phyloP scores from a whole-genome alignment of 2,113 vertebrate genomes.

The Cichladusa arquata region DNA sequence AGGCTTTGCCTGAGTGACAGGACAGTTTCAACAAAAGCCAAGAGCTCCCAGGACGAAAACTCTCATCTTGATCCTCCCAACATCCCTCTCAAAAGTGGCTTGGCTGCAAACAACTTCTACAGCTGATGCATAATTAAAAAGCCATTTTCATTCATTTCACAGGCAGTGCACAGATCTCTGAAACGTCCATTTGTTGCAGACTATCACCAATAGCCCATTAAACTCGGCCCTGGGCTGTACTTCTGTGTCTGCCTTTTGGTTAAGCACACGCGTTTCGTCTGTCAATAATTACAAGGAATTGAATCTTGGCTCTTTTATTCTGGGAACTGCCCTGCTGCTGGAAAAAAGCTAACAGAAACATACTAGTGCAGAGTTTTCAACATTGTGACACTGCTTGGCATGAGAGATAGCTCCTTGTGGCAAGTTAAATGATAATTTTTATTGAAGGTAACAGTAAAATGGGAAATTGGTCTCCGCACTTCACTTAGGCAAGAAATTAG shows the following conservation, averaged over 20 bases:
- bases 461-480: slow-evolving; percentile 26
- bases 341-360: slow-evolving; percentile 33
- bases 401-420: background rate
- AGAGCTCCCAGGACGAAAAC: background rate
- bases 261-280: background rate
- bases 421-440: slow-evolving; percentile 48
- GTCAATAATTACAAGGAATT: slow-evolving; percentile 52
- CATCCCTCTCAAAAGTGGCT: background rate
- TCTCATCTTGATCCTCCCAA: background rate
- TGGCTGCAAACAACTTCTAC: background rate
- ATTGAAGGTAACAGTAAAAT: slow-evolving; percentile 23
- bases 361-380: background rate
- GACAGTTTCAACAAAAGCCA: background rate
- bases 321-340: slow-evolving; percentile 34
- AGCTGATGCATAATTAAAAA: slow-evolving; percentile 43
- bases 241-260: slow-evolving; percentile 9
- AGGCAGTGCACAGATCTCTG: background rate
- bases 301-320: slow-evolving; percentile 11
- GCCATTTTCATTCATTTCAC: slow-evolving; percentile 11
- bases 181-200: slow-evolving; percentile 1
- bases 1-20: background rate
- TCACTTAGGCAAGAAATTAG: slow-evolving; percentile 33
- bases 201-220: background rate
- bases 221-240: background rate
- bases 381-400: slow-evolving; percentile 28